phyloP scores from a whole-genome alignment of 2,797 vertebrate species.

The Platyrinchus mystaceus region DNA sequence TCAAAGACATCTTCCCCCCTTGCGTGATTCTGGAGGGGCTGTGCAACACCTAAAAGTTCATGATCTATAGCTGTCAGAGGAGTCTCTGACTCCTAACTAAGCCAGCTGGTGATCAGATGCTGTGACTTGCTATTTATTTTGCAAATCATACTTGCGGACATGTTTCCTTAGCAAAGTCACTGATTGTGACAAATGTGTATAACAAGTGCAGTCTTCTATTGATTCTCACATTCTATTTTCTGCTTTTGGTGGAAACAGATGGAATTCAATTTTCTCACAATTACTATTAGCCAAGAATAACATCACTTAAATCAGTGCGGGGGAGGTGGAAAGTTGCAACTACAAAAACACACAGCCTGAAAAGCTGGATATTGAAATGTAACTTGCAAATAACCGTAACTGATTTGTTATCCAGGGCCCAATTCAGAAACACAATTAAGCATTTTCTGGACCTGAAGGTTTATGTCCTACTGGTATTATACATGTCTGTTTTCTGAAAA shows the following conservation, averaged over 20 bases:
- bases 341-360: constrained; percentile 51
- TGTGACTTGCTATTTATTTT: constrained; percentile 55
- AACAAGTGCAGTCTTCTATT: constrained; percentile 67
- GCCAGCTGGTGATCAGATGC: constrained; percentile 51
- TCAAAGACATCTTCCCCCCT: background rate
- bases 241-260: constrained; percentile 66
- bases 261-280: constrained; percentile 68
- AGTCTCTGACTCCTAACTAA: constrained; percentile 10
- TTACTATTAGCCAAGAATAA: constrained; percentile 71
- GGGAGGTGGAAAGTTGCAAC: constrained; percentile 62
- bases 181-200: constrained; percentile 63
- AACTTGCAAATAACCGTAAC: constrained; percentile 28
- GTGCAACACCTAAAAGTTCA: background rate
- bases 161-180: constrained; percentile 55
- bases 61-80: background rate
- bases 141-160: constrained; percentile 37
- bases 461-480: background rate
- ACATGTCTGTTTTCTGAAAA: background rate
- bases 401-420: background rate
- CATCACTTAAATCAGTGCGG: constrained; percentile 59
- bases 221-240: constrained; percentile 69
- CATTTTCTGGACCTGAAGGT: background rate
- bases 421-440: background rate
- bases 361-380: constrained; percentile 53
- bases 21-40: background rate